Base-by-base conservation (phyloP, 2,888 invertebrate species). In the Hyles lineata region DNA sequence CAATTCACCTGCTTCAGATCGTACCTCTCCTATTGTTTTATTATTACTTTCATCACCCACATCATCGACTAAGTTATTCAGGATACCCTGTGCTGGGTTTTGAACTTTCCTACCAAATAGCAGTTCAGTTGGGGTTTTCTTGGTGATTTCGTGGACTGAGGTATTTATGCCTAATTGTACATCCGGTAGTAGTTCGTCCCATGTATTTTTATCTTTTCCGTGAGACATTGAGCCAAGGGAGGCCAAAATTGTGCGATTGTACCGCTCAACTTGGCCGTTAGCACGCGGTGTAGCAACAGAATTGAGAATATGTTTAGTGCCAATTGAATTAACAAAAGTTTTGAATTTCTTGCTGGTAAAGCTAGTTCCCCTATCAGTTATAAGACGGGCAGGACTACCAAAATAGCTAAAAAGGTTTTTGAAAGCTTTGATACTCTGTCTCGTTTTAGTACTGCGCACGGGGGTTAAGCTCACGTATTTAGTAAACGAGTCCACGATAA, bases 401-500 rank as follows among this genome's bases (percentile, higher is more conserved):
- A 59, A 59, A 9, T 21, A 59, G 11, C 59, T 59, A 59, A 59
- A 59, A 23, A 59, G 21, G 9, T n/a, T 59, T 59, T 23, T 59
- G 59, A 59, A 59, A 59, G 60, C 72, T 21, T 35, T 67, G 9
- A 77, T 75, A 1, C n/a, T 71, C 17, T 29, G 70, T 11, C 23
- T 32, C 0, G 76, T 29, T 3, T 78, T 76, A 0, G 77, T 77
- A 15, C 74, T 75, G 11, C 75, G 63, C 0, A 78, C 78, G 1
- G 78, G 67, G 0, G 55, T 72, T 1, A 75, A 25, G n/a, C 73
- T 76, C 0, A 73, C 58, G 71, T 63, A 78, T 63, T 78, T 78
- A 1, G 78, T 77, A 32, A 78, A 77, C 2, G 70, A 70, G 8
- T 78, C 78, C 0, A 78, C 74, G 1, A 74, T 69, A 5, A 76